These are phyloP conservation scores for Champsocephalus esox DNA, from an alignment of 2,797 vertebrate species.

Conservation along the genomic window DNA sequence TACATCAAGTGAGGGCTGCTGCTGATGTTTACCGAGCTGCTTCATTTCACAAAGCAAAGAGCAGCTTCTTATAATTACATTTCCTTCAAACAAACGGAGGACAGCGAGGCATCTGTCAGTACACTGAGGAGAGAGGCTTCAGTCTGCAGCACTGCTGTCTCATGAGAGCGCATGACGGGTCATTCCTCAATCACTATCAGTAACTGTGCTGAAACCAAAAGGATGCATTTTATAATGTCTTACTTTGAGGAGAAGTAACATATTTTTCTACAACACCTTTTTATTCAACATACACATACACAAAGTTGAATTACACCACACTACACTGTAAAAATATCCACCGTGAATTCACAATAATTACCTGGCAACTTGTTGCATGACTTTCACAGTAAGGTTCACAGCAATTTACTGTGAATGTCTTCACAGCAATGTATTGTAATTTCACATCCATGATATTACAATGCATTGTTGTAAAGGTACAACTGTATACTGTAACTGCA, in stretches of 20 bases:
- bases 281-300: no score
- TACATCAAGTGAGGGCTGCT: slow-evolving; percentile 4
- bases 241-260: not conserved
- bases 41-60: slow-evolving; percentile 59
- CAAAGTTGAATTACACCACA: no score
- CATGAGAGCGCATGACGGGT: not conserved
- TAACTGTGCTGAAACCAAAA: not conserved
- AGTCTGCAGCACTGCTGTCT: not conserved
- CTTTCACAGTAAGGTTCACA: no score
- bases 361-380: no score
- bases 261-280: no score
- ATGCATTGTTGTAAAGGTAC: no score
- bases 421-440: no score
- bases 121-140: slow-evolving; percentile 32
- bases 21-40: slow-evolving; percentile 46
- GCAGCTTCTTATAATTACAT: slow-evolving; percentile 42
- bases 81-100: slow-evolving; percentile 45
- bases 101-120: slow-evolving; percentile 34
- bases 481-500: no score
- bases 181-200: not conserved
- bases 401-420: no score
- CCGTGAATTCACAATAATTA: no score
- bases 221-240: not conserved
- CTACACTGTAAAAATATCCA: no score
- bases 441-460: no score